A percentile compares a stretch with the other conserved stretches of the same genome.
These are phyloP conservation scores for Galleria mellonella DNA, from an alignment of 1,140 invertebrate genomes.

Conservation along the genomic window DNA sequence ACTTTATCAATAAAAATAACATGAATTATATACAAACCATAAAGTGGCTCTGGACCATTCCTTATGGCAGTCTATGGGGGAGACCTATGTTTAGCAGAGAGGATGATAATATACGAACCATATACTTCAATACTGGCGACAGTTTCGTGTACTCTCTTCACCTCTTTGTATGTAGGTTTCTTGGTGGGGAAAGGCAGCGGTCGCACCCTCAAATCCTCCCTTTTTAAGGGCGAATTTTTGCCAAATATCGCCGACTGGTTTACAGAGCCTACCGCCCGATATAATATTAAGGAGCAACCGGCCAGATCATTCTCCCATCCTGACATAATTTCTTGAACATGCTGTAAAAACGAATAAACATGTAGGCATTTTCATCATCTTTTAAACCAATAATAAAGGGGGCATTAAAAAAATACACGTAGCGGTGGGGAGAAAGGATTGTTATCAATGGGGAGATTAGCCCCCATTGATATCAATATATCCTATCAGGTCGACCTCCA, in stretches of 20 bases:
- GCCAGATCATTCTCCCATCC: slow-evolving; percentile 81
- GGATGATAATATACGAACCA: slow-evolving; percentile 68
- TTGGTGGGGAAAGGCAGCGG: slow-evolving; percentile 88
- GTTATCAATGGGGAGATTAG: too few species aligned
- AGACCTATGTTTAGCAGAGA: too few species aligned
- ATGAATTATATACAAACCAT: too few species aligned
- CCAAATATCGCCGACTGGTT: slow-evolving; percentile 85
- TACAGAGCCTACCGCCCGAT: slow-evolving; percentile 83
- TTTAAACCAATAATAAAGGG: too few species aligned
- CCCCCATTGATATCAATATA: too few species aligned
- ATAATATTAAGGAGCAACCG: slow-evolving; percentile 85
- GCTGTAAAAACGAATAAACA: slow-evolving; percentile 76
- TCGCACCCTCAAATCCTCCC: slow-evolving; percentile 80
- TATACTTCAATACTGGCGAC: slow-evolving; percentile 84
- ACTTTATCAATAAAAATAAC: too few species aligned
- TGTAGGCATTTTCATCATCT: too few species aligned
- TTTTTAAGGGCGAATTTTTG: slow-evolving; percentile 82
- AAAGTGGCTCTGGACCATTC: too few species aligned
- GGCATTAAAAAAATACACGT: too few species aligned
- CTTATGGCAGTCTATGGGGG: too few species aligned
- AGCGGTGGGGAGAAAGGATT: too few species aligned
- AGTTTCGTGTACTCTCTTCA: slow-evolving; percentile 83
- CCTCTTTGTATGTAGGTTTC: slow-evolving; percentile 87
- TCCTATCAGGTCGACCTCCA: too few species aligned
- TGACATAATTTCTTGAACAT: slow-evolving; percentile 84